Conservation (phyloP, 2,797 vertebrate species). For the Galagoides demidoff region DNA sequence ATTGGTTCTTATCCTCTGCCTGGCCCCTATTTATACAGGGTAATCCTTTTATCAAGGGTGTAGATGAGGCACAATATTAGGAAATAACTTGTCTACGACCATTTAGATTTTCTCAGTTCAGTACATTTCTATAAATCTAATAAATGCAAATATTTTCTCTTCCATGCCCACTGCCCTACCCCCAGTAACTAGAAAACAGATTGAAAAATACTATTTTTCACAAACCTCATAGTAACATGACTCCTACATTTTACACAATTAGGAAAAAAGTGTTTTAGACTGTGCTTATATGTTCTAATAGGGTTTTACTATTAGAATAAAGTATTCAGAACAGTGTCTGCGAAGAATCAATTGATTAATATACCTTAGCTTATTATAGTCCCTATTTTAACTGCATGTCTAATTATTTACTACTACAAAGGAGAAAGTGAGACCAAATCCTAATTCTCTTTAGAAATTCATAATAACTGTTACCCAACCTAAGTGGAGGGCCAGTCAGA, state of each 20-base stretch:
- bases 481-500: not conserved
- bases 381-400: not conserved
- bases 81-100: conserved; percentile 14
- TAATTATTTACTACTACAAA: conserved; percentile 43
- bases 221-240: conserved; percentile 26
- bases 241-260: conserved; percentile 16
- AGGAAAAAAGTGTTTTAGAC: not conserved
- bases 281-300: not conserved
- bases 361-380: conserved; percentile 31
- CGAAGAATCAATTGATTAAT: conserved; percentile 36
- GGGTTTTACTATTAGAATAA: conserved; percentile 33
- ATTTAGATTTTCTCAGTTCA: conserved; percentile 45
- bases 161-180: not conserved
- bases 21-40: not conserved
- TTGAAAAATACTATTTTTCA: conserved; percentile 44
- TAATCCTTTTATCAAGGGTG: not conserved
- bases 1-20: not conserved
- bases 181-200: conserved; percentile 51
- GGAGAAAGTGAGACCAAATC: conserved; percentile 19
- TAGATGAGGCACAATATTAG: not conserved
- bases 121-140: conserved; percentile 41
- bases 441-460: conserved; percentile 40
- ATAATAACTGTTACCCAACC: conserved; percentile 7
- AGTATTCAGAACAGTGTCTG: conserved; percentile 14
- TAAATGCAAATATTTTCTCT: conserved; percentile 50